These are phyloP conservation scores for Coronaproctus castanopsis DNA, from an alignment of 2,888 invertebrate genomes.

Conservation along the genomic window DNA sequence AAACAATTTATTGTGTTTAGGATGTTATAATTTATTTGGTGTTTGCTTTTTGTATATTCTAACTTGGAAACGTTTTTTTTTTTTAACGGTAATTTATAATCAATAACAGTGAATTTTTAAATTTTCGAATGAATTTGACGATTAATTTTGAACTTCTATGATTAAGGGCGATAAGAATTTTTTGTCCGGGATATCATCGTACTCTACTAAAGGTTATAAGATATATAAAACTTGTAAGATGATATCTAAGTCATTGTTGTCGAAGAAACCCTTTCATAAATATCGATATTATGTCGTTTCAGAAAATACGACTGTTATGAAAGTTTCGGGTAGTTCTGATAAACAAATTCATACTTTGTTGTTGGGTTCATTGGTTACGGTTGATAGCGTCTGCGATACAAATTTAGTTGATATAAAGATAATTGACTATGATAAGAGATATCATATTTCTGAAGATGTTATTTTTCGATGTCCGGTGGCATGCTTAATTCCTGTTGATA, in stretches of 20 bases:
- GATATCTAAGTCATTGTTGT: neutral
- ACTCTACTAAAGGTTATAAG: neutral
- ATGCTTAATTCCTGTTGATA: slow-evolving; percentile 17
- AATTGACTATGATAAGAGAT: slow-evolving; percentile 15
- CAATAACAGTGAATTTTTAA: too few relatives aligned
- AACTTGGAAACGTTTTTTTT: too few relatives aligned
- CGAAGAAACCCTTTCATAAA: neutral
- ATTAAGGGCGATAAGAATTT: neutral
- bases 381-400: slow-evolving; percentile 10
- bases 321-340: neutral
- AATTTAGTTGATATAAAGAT: slow-evolving; percentile 17
- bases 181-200: neutral
- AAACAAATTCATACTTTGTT: neutral
- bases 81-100: too few relatives aligned
- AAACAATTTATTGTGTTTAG: too few relatives aligned
- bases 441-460: slow-evolving; percentile 17
- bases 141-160: too few relatives aligned
- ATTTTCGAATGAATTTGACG: too few relatives aligned
- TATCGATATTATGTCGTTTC: neutral
- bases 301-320: neutral
- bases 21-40: too few relatives aligned
- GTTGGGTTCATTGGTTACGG: slow-evolving; percentile 4
- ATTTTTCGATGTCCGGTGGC: slow-evolving; percentile 18
- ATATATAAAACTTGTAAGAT: neutral
- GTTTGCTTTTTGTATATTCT: too few relatives aligned